These are phyloP conservation scores for Microplitis deprimator DNA, from an alignment of 2,888 invertebrate species.

Conservation along the genomic window DNA sequence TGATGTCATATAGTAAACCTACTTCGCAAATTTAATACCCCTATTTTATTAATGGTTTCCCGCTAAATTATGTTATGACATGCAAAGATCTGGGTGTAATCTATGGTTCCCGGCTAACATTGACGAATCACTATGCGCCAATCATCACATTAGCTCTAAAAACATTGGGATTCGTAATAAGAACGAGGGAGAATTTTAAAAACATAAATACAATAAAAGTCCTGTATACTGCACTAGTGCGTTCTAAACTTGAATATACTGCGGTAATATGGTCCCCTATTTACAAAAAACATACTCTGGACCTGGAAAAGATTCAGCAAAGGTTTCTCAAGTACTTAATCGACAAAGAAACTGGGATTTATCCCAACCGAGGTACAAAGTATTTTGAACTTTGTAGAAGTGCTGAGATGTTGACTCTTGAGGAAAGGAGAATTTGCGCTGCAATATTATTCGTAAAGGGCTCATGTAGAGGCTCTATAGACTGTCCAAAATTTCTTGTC, in stretches of 20 bases:
- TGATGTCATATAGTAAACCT: too few species aligned
- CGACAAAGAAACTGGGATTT: background rate
- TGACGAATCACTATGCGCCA: background rate
- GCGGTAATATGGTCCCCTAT: background rate
- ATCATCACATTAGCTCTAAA: background rate
- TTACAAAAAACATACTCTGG: background rate
- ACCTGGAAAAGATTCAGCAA: background rate
- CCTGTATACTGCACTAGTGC: background rate
- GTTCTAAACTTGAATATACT: background rate
- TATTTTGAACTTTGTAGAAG: background rate
- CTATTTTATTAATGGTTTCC: background rate
- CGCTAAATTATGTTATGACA: background rate
- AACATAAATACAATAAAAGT: background rate
- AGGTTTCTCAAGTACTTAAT: background rate
- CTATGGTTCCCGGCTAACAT: background rate
- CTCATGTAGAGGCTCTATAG: too few species aligned
- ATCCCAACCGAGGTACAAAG: background rate
- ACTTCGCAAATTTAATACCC: too few species aligned
- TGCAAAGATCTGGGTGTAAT: background rate
- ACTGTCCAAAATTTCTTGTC: too few species aligned
- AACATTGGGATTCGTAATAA: background rate
- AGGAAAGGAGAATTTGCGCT: background rate
- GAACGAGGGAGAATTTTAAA: background rate
- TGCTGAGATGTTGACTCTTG: background rate
- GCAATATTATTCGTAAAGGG: too few species aligned